A percentile compares a stretch with the other conserved stretches of the same genome.
phyloP scores from a whole-genome alignment of 2,888 invertebrate species.

The Seira ritae region DNA sequence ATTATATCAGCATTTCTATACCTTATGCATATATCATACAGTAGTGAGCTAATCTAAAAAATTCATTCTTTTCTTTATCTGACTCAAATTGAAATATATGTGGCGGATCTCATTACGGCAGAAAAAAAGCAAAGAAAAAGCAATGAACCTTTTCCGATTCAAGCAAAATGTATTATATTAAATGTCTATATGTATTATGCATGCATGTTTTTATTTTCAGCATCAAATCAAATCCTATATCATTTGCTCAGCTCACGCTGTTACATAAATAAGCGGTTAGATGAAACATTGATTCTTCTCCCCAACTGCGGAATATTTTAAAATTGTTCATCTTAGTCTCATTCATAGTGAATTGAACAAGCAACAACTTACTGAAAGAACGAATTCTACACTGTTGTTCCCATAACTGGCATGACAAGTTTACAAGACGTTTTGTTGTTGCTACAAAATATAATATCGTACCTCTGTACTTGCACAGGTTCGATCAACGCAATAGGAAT shows the following conservation, averaged over 20 bases:
- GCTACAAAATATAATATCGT: background rate
- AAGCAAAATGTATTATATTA: too few relatives aligned
- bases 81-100: slow-evolving; percentile 54
- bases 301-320: background rate
- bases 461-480: slow-evolving; percentile 13
- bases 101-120: slow-evolving; percentile 26
- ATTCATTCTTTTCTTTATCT: slow-evolving; percentile 40
- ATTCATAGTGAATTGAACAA: background rate
- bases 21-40: background rate
- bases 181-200: too few relatives aligned
- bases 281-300: background rate
- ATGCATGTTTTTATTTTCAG: background rate
- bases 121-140: background rate
- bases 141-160: background rate
- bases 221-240: background rate
- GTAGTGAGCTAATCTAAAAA: slow-evolving; percentile 26
- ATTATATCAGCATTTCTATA: background rate
- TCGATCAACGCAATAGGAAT: slow-evolving; percentile 10
- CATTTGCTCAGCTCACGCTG: background rate
- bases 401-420: slow-evolving; percentile 20
- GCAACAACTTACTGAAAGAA: slow-evolving; percentile 5
- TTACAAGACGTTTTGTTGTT: slow-evolving; percentile 1
- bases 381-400: slow-evolving; percentile 7
- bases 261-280: slow-evolving; percentile 4
- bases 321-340: background rate